Evolutionary conservation across 2,888 invertebrate genomes (phyloP).

Genomic region (Diarsia brunnea): DNA sequence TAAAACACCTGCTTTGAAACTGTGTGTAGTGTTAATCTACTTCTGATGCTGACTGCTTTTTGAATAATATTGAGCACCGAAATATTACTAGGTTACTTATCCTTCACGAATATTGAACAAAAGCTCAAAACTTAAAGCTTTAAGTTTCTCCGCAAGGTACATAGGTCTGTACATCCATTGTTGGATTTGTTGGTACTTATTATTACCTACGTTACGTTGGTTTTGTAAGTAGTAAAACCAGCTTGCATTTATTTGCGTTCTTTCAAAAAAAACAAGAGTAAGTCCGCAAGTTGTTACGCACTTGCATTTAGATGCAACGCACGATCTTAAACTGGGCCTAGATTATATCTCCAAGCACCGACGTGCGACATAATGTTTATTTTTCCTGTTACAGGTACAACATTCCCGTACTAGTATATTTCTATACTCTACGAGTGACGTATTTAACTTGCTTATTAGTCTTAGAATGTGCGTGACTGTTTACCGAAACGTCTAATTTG

Average conservation of each 20-base stretch:
- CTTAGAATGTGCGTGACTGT: not conserved
- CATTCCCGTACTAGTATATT: slow-evolving; percentile 1
- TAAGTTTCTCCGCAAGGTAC: not conserved
- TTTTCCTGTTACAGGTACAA: slow-evolving; percentile 31
- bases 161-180: not conserved
- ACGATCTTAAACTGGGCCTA: not conserved
- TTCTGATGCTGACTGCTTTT: too few relatives aligned
- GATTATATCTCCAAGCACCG: not conserved
- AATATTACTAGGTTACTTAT: not conserved
- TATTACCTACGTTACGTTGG: too few relatives aligned
- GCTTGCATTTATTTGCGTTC: not conserved
- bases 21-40: too few relatives aligned
- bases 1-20: too few relatives aligned
- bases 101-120: not conserved
- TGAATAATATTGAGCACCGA: not conserved
- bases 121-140: not conserved
- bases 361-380: not conserved
- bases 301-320: slow-evolving; percentile 1
- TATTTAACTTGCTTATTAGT: slow-evolving; percentile 15
- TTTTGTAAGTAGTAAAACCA: not conserved
- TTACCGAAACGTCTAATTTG: slow-evolving; percentile 1
- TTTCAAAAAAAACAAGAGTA: slow-evolving; percentile 8
- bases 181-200: not conserved
- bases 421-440: slow-evolving; percentile 32
- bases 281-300: not conserved